Evolutionary conservation across 2,888 invertebrate genomes (phyloP).

Genomic region (Eubasilissa splendida): DNA sequence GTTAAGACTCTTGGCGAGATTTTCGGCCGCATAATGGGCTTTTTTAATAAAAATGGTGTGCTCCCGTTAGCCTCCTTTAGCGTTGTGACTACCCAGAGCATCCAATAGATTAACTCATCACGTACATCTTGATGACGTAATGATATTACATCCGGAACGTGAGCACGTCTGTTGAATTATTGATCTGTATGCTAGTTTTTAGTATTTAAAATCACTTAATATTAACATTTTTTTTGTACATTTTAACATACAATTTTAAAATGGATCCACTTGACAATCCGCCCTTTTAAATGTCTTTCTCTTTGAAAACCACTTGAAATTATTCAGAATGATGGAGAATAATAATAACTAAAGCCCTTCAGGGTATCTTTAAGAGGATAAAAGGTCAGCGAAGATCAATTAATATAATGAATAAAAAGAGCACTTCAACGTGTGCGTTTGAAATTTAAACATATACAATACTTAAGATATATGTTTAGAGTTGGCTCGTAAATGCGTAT

Average conservation of each 20-base stretch:
- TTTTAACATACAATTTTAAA: constrained; percentile 1
- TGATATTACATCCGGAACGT: constrained; percentile 3
- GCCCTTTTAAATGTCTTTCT: neutral
- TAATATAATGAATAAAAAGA: too few relatives aligned
- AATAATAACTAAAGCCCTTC: neutral
- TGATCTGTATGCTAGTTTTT: neutral
- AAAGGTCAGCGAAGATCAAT: neutral
- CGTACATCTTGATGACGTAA: constrained; percentile 20
- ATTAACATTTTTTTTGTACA: neutral
- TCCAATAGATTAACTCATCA: constrained; percentile 21
- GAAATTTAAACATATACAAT: too few relatives aligned
- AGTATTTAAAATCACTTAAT: neutral
- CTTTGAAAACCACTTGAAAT: constrained; percentile 22
- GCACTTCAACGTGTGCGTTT: too few relatives aligned
- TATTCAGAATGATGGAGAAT: neutral
- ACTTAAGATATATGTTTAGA: too few relatives aligned
- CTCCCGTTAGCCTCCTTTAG: neutral
- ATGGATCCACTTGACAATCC: constrained; percentile 12
- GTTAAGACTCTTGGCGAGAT: too few relatives aligned
- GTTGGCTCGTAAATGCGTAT: too few relatives aligned
- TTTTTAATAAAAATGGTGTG: too few relatives aligned
- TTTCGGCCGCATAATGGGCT: too few relatives aligned
- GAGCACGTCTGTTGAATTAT: neutral
- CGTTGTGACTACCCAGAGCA: constrained; percentile 8
- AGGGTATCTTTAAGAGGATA: constrained; percentile 5